Base-by-base conservation (phyloP, 2,797 vertebrate genomes). In the Gallinago nigripennis region DNA sequence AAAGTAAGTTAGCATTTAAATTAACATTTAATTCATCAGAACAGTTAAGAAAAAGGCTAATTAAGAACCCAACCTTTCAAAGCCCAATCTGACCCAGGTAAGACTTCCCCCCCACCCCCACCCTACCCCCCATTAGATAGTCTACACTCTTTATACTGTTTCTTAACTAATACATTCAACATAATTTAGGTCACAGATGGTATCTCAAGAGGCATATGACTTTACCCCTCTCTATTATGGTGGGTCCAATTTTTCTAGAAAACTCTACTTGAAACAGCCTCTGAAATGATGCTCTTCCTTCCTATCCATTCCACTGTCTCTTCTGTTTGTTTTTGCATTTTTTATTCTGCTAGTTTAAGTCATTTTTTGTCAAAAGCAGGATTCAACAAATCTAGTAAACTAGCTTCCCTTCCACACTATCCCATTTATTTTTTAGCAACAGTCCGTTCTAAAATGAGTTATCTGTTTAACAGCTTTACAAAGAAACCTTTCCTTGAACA, bases 11-110 rank as follows among this genome's bases (percentile, higher is more conserved):
- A 86, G 86, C 75, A 93, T 56, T 64, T 84, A 63, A 91, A 82
- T 60, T 63, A 79, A 69, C 88, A 94, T 60, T 81, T 83, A 77
- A 87, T 92, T 79, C 30, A 86, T 45, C 33, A 77, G 37, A 95
- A 68, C 39, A 76, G 24, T 81, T 43, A 17, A 31, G 56, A 60
- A 46, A 68, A 92, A 79, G 79, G 33, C 35, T 71, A 65, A 54
- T 82, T 50, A 86, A 48, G 64, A 88, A 31, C 5, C 23, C 19
- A 83, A 37, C 6, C 56, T 91, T 66, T 66, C 63, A 77, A 79
- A 91, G 58, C 46, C 39, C 46, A 43, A 2, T 33, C 25, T 84
- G 51, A 83, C 50, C 72, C 10, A 9, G 16, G 16, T 45, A 46
- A 66, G 30, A 56, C 23, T 57, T 6, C 6, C 16, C 51, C 30